These are phyloP conservation scores for Athripsodes cinereus DNA, from an alignment of 2,888 invertebrate genomes.

Conservation along the genomic window DNA sequence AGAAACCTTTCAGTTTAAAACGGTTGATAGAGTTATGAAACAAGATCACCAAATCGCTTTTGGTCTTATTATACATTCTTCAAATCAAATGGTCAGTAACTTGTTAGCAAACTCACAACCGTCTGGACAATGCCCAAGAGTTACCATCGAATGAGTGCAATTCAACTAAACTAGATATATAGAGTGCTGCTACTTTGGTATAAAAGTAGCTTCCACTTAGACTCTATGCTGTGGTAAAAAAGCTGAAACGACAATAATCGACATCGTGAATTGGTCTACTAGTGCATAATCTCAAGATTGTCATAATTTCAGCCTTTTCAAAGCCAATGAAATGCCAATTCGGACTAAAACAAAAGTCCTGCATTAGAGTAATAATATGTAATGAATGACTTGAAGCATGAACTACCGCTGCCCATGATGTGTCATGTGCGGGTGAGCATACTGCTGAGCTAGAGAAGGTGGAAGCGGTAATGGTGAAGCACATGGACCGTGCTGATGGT, in stretches of 20 bases:
- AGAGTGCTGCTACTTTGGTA: neutral
- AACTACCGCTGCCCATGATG: slow-evolving; percentile 77
- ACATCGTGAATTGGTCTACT: too few relatives aligned
- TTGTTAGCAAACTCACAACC: neutral
- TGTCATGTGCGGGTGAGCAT: slow-evolving; percentile 65
- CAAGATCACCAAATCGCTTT: neutral
- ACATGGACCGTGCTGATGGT: slow-evolving; percentile 68
- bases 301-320: neutral
- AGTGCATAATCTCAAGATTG: too few relatives aligned
- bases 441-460: slow-evolving; percentile 46
- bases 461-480: slow-evolving; percentile 67
- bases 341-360: neutral
- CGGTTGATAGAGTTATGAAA: neutral
- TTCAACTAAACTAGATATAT: neutral
- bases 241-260: too few relatives aligned
- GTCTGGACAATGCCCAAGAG: slow-evolving; percentile 1
- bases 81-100: neutral
- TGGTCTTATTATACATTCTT: neutral
- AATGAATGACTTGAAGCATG: slow-evolving; percentile 1
- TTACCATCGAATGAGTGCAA: neutral
- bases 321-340: neutral
- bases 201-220: neutral
- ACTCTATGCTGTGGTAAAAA: too few relatives aligned
- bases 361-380: neutral
- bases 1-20: neutral